Conservation (phyloP, 2,797 vertebrate genomes). For the Capromys pilorides region DNA sequence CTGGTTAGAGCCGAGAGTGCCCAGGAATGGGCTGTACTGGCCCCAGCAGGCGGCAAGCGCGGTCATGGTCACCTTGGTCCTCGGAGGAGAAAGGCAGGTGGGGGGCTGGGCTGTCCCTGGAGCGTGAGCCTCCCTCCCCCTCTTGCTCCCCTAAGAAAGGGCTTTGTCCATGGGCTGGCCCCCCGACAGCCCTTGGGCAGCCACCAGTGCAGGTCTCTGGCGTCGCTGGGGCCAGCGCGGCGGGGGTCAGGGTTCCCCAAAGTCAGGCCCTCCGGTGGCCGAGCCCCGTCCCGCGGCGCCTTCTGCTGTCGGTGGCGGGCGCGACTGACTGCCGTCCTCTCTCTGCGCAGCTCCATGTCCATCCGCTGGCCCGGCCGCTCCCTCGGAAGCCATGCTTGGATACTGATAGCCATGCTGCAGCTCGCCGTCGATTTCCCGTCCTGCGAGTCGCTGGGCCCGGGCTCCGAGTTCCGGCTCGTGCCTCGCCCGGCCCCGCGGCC, state of each 20-base stretch:
- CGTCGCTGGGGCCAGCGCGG: not conserved
- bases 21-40: not conserved
- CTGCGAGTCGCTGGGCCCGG: constrained; percentile 82
- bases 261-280: not conserved
- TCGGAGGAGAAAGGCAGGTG: not conserved
- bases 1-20: not conserved
- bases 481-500: constrained; percentile 78
- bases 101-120: not conserved
- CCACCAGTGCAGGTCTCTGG: accelerated
- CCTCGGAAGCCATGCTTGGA: constrained; percentile 88
- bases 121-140: accelerated
- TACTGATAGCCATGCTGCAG: constrained; percentile 89
- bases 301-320: not conserved
- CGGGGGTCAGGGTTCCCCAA: not conserved
- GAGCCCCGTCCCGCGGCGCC: accelerated
- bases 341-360: constrained; percentile 65
- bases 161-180: accelerated
- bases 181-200: accelerated
- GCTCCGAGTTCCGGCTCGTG: constrained; percentile 76
- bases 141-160: not conserved
- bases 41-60: not conserved
- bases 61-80: accelerated
- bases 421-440: constrained; percentile 86
- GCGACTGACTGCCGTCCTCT: not conserved
- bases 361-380: constrained; percentile 86